Evolutionary conservation across 1,140 invertebrate species (phyloP).

Genomic region (Theocolax elegans): DNA sequence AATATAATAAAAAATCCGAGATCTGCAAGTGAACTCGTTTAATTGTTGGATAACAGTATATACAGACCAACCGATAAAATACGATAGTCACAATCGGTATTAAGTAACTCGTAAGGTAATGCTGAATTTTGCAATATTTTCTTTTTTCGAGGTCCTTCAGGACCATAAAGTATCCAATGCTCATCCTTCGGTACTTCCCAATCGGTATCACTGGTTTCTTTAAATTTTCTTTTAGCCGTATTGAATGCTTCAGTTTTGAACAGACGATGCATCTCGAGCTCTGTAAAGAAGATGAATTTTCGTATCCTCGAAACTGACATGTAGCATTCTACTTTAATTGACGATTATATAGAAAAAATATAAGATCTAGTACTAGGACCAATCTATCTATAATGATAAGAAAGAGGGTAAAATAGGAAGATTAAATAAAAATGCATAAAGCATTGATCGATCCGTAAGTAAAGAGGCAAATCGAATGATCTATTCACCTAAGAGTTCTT

Average conservation of each 20-base stretch:
- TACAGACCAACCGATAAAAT: constrained; percentile 50
- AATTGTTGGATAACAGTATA: neutral
- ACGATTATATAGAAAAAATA: too few relatives aligned
- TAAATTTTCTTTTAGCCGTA: constrained; percentile 48
- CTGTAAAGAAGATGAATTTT: constrained; percentile 51
- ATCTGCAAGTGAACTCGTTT: neutral
- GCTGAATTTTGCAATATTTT: constrained; percentile 57
- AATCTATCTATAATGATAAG: too few relatives aligned
- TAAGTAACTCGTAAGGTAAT: constrained; percentile 52
- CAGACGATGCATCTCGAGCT: constrained; percentile 71
- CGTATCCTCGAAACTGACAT: too few relatives aligned
- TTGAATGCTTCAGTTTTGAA: constrained; percentile 73
- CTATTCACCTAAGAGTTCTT: constrained; percentile 69
- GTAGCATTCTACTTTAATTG: too few relatives aligned
- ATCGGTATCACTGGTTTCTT: constrained; percentile 32
- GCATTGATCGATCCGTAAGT: too few relatives aligned
- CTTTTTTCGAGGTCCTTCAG: constrained; percentile 42
- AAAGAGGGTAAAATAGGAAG: too few relatives aligned
- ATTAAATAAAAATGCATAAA: too few relatives aligned
- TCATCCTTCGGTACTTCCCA: constrained; percentile 52
- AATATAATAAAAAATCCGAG: neutral
- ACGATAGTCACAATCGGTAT: constrained; percentile 52
- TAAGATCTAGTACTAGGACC: too few relatives aligned
- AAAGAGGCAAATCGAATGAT: too few relatives aligned
- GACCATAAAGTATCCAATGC: constrained; percentile 54